Evolutionary conservation across 92 coral and sea anemone species (phyloP), one percentile per base, ranked within the genome.

Genomic region (Epizoanthus scotinus): DNA sequence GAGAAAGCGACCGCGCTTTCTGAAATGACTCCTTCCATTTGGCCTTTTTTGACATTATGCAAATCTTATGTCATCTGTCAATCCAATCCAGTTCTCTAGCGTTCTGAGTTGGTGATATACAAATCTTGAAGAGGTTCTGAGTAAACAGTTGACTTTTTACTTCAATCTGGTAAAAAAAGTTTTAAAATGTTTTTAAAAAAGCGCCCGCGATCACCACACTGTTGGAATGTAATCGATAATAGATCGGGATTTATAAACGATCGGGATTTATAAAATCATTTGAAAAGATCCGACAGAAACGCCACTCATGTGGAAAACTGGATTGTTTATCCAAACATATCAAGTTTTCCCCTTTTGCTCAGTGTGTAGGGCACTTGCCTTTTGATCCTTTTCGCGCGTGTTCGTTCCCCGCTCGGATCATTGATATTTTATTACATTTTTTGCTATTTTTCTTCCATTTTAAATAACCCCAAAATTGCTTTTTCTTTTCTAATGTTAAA

Each of bases 21-120:
- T 95, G 95, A 67, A 88, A 91, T 2, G 98, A 87, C 68, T 87
- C 90, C 64, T 81, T 86, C 98, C 98, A 95, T 73, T 84, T 86
- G 29, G 69, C 86, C 82, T 83, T 90, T 67, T 84, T 74, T 25
- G 91, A 84, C 83, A 91, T 84, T 78, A 82, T 86, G 53, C 56
- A 75, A 75, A 75, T 75, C 18, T 19, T 6, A 25, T 74, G 27
- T 34, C 29, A 28, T 73, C 47, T 34, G 55, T 57, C 81, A 75
- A 75, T 75, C 27, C 14, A 58, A 27, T 57, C n/a, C n/a, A n/a
- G n/a, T n/a, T n/a, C n/a, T n/a, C 56, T 36, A 6, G 7, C 38
- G 40, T 15, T 25, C 22, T 73, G 31, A 22, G 21, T 34, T 14
- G 36, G 8, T 29, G 19, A 24, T 27, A 24, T 25, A 5, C 18